phyloP scores from a whole-genome alignment of 2,888 invertebrate species.

The Pterostichus niger region DNA sequence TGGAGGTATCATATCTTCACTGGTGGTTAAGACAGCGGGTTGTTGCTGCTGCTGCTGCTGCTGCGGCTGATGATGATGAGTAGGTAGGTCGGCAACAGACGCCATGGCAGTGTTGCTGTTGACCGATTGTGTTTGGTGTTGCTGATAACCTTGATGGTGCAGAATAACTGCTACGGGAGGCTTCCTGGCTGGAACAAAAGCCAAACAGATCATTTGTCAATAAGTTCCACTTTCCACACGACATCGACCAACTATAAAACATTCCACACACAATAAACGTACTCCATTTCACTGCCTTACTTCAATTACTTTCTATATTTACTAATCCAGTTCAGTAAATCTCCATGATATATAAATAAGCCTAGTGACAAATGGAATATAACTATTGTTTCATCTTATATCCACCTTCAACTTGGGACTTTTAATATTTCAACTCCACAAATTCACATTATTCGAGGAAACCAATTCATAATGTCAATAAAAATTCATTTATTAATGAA shows the following conservation, averaged over 20 bases:
- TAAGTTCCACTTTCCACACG: not conserved
- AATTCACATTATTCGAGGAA: not conserved
- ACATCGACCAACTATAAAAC: not conserved
- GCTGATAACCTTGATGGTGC: slow-evolving; percentile 64
- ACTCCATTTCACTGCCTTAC: not conserved
- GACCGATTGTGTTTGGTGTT: slow-evolving; percentile 66
- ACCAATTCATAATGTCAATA: slow-evolving; percentile 1
- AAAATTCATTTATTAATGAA: not conserved
- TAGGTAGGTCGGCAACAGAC: not conserved
- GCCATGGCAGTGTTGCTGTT: slow-evolving; percentile 62
- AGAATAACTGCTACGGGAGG: slow-evolving; percentile 79
- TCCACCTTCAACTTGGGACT: too few relatives aligned
- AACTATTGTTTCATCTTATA: too few relatives aligned
- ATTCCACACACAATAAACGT: slow-evolving; percentile 2
- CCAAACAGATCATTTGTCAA: slow-evolving; percentile 68
- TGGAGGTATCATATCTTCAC: slow-evolving; percentile 24
- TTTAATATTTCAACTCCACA: too few relatives aligned
- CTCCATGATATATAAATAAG: too few relatives aligned
- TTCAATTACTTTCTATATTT: not conserved
- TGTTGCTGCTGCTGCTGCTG: slow-evolving; percentile 21
- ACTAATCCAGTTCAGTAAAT: too few relatives aligned
- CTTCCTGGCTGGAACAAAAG: slow-evolving; percentile 82
- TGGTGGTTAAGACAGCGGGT: slow-evolving; percentile 24
- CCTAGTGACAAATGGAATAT: too few relatives aligned
- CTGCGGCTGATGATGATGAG: too few relatives aligned